Conservation (phyloP, 1,140 invertebrate species). For the Zaprionus davidi region DNA sequence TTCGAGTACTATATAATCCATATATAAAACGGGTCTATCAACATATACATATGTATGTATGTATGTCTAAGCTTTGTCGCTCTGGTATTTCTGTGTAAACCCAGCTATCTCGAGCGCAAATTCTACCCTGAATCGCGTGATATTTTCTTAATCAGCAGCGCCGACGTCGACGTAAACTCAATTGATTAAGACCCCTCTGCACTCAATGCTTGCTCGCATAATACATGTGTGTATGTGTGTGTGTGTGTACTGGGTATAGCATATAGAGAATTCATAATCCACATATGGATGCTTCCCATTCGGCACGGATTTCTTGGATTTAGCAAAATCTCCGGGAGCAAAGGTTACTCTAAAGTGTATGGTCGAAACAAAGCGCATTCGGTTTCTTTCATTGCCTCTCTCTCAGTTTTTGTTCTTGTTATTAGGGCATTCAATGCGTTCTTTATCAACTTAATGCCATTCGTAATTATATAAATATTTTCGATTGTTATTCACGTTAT, state of each 20-base stretch:
- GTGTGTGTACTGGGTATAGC: neutral
- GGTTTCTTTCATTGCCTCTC: neutral
- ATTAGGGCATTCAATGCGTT: slow-evolving; percentile 13
- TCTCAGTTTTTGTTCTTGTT: too few species aligned
- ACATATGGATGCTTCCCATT: slow-evolving; percentile 25
- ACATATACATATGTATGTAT: neutral
- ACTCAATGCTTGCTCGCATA: slow-evolving; percentile 31
- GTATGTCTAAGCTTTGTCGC: neutral
- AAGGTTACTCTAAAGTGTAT: slow-evolving; percentile 76
- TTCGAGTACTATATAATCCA: slow-evolving; percentile 6
- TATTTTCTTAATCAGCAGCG: slow-evolving; percentile 74
- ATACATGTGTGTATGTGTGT: slow-evolving; percentile 13
- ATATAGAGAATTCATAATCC: neutral
- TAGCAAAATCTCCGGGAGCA: slow-evolving; percentile 78
- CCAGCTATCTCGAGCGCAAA: slow-evolving; percentile 58
- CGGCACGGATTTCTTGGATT: slow-evolving; percentile 59
- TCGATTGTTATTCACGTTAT: neutral
- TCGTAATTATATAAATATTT: slow-evolving; percentile 8
- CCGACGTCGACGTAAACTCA: slow-evolving; percentile 56
- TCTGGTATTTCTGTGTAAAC: neutral
- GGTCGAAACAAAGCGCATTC: slow-evolving; percentile 12
- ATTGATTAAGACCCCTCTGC: slow-evolving; percentile 74
- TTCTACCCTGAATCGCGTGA: slow-evolving; percentile 78
- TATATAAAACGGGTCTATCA: neutral
- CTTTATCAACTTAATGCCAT: slow-evolving; percentile 19